Conservation (phyloP, 30 jellyfish, hydroid and myxozoan genomes). For the Aurelia sp. region DNA sequence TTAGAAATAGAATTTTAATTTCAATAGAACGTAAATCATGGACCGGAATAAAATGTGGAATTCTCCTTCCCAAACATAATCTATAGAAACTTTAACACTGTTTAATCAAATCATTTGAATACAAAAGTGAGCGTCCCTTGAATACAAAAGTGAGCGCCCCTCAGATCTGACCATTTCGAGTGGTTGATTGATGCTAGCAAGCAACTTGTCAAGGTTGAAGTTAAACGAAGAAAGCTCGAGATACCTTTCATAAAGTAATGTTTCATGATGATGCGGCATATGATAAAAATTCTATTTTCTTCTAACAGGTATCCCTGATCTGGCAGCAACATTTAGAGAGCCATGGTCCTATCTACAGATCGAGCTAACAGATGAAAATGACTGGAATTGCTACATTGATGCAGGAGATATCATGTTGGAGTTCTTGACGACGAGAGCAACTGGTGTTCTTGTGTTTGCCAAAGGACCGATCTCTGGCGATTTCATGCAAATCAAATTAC, state of each 20-base stretch:
- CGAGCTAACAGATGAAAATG: conserved; percentile 84
- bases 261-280: neutral
- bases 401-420: conserved; percentile 90
- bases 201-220: no score
- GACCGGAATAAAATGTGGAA: no score
- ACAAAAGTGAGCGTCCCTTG: no score
- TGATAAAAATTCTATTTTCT: neutral
- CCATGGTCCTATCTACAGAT: conserved; percentile 89
- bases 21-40: no score
- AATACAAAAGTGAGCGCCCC: no score
- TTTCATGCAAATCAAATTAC: conserved; percentile 67
- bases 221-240: no score
- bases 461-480: conserved; percentile 96
- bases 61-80: no score
- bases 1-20: no score
- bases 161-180: no score
- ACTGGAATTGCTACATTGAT: conserved; percentile 74
- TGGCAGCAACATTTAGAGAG: conserved; percentile 93
- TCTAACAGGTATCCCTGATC: conserved; percentile 58
- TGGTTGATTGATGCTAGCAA: no score
- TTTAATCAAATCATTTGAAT: no score
- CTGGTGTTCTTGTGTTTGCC: conserved; percentile 76
- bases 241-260: neutral
- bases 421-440: conserved; percentile 84
- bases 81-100: no score